Base-by-base conservation (phyloP, 2,888 invertebrate species). In the Bellardia bayeri region DNA sequence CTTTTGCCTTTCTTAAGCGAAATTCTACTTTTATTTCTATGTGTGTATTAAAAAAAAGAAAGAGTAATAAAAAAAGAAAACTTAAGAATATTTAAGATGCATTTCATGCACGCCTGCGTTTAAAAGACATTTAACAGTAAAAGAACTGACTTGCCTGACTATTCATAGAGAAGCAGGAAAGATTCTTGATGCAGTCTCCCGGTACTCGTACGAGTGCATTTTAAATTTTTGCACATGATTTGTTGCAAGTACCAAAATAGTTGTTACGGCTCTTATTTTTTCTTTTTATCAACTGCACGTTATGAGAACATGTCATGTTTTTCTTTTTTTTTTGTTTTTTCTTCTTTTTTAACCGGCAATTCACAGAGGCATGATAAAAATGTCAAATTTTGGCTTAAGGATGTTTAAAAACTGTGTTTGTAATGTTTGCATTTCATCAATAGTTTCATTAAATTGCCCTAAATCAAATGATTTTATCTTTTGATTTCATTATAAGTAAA, bases 71-170 rank as follows among this genome's bases (percentile, higher is more conserved):
- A n/a, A 45, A 54, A 54, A 72, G 58, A 16, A 54, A 75, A 74
- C 74, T 78, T 42, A 69, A 85, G 87, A 85, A 85, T 85, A 82
- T 51, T 87, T 82, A 75, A 76, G 54, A 69, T 82, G 74, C 56
- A 85, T 87, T 85, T 82, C 82, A 87, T 87, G 85, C 87, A 85
- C 76, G 87, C 82, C 87, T 87, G 82, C 85, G 75, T 87, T 85
- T 78, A 85, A 82, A 82, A 85, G 82, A 82, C 82, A 82, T 85
- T 83, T 78, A 87, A 79, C 85, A 61, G 85, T 69, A 74, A 78
- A 79, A 69, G 37, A 78, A 68, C 51, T 69, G 61, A 63, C 82
- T 49, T 68, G 40, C 63, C 30, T 63, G 49, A 66, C 66, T 72
- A 49, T 79, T 74, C 72, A 42, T 9, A 68, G 16, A 56, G 63